These are phyloP conservation scores for Orycteropus afer DNA, from an alignment of 2,113 vertebrate genomes.

Conservation along the genomic window DNA sequence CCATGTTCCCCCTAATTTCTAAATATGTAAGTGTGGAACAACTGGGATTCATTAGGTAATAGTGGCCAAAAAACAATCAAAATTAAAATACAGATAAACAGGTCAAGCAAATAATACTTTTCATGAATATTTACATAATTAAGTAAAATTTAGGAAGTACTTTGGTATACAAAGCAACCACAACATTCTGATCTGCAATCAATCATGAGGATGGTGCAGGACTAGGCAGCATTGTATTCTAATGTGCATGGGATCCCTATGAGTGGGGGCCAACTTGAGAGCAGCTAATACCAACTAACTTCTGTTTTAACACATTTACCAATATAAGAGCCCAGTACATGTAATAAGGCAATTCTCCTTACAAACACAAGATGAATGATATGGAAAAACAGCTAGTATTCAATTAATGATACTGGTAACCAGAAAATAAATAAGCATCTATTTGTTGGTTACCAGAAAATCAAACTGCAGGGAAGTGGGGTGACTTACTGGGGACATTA, in stretches of 20 bases:
- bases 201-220: not conserved
- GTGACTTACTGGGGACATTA: not conserved
- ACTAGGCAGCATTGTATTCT: not conserved
- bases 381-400: not conserved
- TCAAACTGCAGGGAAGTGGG: not conserved
- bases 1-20: conserved; percentile 40
- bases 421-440: conserved; percentile 16
- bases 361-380: not conserved
- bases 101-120: not conserved
- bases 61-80: not conserved
- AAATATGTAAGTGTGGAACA: conserved; percentile 29
- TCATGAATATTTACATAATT: not conserved
- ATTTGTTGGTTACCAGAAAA: conserved; percentile 16
- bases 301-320: not conserved
- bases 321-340: not conserved
- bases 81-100: conserved; percentile 32
- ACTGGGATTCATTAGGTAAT: not conserved
- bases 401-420: not conserved
- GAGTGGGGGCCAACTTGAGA: not conserved
- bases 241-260: not conserved
- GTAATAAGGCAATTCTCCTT: conserved; percentile 16
- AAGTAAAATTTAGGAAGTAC: conserved; percentile 23
- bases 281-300: not conserved
- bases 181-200: not conserved
- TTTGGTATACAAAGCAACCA: not conserved